phyloP scores from a whole-genome alignment of 2,797 vertebrate genomes.

The Poecilia gillii region DNA sequence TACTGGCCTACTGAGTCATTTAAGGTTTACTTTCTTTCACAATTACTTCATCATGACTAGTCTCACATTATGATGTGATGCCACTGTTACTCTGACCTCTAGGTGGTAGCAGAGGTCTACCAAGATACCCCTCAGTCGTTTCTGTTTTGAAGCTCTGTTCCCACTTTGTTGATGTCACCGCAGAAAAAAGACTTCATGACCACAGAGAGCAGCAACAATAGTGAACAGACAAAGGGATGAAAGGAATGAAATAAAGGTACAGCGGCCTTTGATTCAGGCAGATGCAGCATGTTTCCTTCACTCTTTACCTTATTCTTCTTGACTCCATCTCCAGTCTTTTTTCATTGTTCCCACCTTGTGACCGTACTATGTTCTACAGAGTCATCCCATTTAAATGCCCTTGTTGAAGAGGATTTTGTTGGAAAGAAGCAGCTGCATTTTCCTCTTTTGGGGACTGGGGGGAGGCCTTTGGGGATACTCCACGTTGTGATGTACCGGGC shows the following conservation, averaged over 20 bases:
- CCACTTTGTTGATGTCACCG: conserved; percentile 49
- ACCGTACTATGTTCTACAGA: conserved; percentile 51
- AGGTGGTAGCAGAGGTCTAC: conserved; percentile 82
- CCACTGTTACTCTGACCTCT: conserved; percentile 51
- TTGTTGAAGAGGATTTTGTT: conserved; percentile 23
- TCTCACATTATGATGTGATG: conserved; percentile 16
- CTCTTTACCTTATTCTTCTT: conserved; percentile 40
- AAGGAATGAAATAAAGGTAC: conserved; percentile 41
- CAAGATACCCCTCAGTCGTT: conserved; percentile 19
- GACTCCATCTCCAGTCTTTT: conserved; percentile 20
- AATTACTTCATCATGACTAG: conserved; percentile 7
- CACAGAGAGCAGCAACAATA: conserved; percentile 48
- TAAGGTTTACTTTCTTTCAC: neutral
- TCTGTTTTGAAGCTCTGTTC: conserved; percentile 18
- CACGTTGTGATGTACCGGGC: conserved; percentile 29
- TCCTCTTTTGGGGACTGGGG: conserved; percentile 6
- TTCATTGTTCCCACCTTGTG: conserved; percentile 43
- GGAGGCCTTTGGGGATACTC: conserved; percentile 50
- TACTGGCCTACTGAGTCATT: neutral
- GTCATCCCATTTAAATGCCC: conserved; percentile 50
- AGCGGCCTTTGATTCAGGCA: conserved; percentile 60
- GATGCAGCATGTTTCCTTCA: conserved; percentile 46
- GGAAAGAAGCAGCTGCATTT: conserved; percentile 42
- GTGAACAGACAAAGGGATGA: conserved; percentile 60
- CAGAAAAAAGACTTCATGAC: conserved; percentile 46